Percentiles rank a stretch among this genome's conserved stretches.
Evolutionary conservation across 2,888 invertebrate species (phyloP).

Genomic region (Papilio protenor): DNA sequence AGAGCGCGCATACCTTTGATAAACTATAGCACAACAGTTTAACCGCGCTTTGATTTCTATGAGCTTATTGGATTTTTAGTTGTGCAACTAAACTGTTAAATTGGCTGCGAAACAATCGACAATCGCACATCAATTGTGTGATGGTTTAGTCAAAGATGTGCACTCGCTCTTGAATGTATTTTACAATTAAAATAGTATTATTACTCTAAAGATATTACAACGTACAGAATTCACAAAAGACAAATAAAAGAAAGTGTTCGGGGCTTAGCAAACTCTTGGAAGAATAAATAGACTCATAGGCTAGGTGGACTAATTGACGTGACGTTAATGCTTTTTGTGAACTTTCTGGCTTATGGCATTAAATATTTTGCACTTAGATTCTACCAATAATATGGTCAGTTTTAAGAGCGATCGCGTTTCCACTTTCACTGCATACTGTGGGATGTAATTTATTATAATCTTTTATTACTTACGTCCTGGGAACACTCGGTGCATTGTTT

Average conservation of each 20-base stretch:
- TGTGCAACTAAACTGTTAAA: too few species aligned
- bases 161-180: too few species aligned
- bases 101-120: too few species aligned
- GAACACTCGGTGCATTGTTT: slow-evolving; percentile 38
- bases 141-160: too few species aligned
- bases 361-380: neutral
- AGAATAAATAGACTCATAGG: neutral
- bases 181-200: too few species aligned
- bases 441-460: slow-evolving; percentile 9
- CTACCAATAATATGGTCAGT: neutral
- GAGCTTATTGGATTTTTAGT: too few species aligned
- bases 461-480: slow-evolving; percentile 32
- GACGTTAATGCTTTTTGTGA: neutral
- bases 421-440: slow-evolving; percentile 21
- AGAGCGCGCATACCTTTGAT: too few species aligned
- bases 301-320: neutral
- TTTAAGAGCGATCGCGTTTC: slow-evolving; percentile 8
- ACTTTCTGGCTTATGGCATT: neutral
- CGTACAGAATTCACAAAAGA: neutral
- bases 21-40: too few species aligned
- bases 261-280: neutral
- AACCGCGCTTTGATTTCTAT: too few species aligned
- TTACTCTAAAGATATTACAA: neutral
- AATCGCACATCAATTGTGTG: too few species aligned
- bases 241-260: neutral